Conservation (phyloP, 2,888 invertebrate species). For the Nemoura dubitans region DNA sequence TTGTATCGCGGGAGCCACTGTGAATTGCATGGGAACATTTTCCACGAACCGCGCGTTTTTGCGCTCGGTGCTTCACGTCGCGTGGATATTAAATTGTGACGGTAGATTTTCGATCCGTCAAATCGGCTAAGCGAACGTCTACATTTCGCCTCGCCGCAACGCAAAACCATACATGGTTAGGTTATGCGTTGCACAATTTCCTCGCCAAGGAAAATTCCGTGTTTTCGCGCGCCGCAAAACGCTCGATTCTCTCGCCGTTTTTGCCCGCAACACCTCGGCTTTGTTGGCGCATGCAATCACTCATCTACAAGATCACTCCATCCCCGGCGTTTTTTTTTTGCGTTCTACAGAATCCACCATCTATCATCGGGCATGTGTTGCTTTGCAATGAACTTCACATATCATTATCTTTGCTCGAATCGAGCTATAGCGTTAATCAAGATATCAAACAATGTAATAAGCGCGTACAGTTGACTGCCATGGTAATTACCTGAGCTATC, state of each 20-base stretch:
- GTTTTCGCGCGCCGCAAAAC: neutral
- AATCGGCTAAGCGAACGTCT: neutral
- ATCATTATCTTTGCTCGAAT: neutral
- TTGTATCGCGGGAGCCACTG: neutral
- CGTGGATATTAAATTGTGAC: neutral
- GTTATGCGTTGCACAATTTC: too few species aligned
- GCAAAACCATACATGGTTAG: too few species aligned
- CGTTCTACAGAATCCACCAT: neutral
- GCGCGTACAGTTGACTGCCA: neutral
- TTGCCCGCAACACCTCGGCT: neutral
- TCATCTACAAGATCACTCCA: neutral
- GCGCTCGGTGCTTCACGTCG: neutral
- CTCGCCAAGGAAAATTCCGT: neutral
- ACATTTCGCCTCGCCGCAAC: too few species aligned
- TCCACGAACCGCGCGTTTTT: neutral
- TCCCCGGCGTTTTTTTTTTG: neutral
- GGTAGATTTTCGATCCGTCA: neutral
- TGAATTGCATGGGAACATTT: conserved; percentile 21
- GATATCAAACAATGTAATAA: neutral
- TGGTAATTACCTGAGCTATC: neutral
- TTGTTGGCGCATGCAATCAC: neutral
- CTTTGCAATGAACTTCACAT: neutral
- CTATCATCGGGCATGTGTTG: neutral
- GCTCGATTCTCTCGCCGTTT: neutral
- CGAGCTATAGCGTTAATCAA: neutral